A percentile compares a stretch with the other conserved stretches of the same genome.
Conservation (phyloP, 2,888 invertebrate genomes). For the Volucella zonaria region DNA sequence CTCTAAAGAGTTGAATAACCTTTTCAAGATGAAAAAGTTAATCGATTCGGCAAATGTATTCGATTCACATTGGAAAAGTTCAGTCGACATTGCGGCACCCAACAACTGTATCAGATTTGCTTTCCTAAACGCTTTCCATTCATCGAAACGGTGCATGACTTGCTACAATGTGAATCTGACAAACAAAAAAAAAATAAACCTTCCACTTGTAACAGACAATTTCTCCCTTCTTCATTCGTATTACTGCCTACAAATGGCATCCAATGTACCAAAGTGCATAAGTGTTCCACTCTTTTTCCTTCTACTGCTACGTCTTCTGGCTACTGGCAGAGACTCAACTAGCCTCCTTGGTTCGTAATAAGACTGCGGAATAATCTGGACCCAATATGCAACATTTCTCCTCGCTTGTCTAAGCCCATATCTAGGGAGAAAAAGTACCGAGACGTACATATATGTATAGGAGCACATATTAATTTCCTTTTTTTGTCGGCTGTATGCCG, state of each 20-base stretch:
- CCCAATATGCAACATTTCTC: conserved; percentile 42
- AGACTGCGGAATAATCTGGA: conserved; percentile 60
- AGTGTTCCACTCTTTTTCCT: conserved; percentile 52
- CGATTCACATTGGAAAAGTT: background rate
- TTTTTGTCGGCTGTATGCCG: conserved; percentile 20
- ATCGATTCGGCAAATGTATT: no score
- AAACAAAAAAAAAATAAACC: conserved; percentile 23
- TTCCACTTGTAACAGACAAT: conserved; percentile 61
- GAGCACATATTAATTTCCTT: conserved; percentile 15
- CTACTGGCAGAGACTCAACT: conserved; percentile 34
- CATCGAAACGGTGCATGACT: conserved; percentile 37
- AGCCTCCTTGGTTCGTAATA: conserved; percentile 52
- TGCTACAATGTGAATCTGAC: conserved; percentile 1
- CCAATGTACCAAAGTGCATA: conserved; percentile 58
- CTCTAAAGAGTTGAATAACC: no score
- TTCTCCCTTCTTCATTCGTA: conserved; percentile 36
- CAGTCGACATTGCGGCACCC: background rate
- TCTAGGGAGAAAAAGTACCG: background rate
- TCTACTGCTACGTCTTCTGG: background rate
- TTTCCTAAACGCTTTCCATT: conserved; percentile 47
- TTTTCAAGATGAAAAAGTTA: no score
- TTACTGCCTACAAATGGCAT: conserved; percentile 39
- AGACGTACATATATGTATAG: background rate
- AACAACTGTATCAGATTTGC: conserved; percentile 11
- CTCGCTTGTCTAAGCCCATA: conserved; percentile 21